Conservation (phyloP, 2,888 invertebrate genomes). For the Nephrotoma appendiculata region DNA sequence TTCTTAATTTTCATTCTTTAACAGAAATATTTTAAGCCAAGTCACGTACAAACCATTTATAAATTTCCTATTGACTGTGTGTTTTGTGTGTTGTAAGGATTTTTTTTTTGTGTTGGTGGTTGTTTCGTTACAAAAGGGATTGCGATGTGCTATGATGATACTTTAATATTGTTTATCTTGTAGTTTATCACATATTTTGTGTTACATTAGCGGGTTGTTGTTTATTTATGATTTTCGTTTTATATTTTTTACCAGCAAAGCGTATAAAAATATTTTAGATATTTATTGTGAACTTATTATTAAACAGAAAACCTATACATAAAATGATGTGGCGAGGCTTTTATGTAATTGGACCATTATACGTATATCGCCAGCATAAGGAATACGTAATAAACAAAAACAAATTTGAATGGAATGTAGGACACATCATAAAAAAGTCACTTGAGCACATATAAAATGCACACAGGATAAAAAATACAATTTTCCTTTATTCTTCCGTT, state of each 20-base stretch:
- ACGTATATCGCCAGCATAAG: background rate
- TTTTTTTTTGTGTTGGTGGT: background rate
- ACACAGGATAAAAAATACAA: no score
- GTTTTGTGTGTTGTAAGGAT: background rate
- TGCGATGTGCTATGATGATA: background rate
- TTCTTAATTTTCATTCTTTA: background rate
- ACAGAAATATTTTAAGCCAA: background rate
- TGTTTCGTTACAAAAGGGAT: background rate
- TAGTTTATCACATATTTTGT: background rate
- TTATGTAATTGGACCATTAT: background rate
- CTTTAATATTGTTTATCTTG: background rate
- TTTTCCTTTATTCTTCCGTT: no score
- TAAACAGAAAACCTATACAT: background rate
- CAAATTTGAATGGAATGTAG: background rate
- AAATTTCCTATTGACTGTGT: slow-evolving; percentile 1
- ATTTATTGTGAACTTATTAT: background rate
- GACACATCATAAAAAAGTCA: background rate
- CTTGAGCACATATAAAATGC: background rate
- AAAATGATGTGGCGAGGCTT: background rate
- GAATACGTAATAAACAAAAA: background rate
- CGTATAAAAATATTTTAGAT: background rate
- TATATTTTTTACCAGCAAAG: background rate
- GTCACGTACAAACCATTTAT: slow-evolving; percentile 3
- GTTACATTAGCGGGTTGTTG: background rate
- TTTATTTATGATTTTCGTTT: background rate